Evolutionary conservation across 2,113 vertebrate species (phyloP).

Genomic region (Chamaetylas fuelleborni): DNA sequence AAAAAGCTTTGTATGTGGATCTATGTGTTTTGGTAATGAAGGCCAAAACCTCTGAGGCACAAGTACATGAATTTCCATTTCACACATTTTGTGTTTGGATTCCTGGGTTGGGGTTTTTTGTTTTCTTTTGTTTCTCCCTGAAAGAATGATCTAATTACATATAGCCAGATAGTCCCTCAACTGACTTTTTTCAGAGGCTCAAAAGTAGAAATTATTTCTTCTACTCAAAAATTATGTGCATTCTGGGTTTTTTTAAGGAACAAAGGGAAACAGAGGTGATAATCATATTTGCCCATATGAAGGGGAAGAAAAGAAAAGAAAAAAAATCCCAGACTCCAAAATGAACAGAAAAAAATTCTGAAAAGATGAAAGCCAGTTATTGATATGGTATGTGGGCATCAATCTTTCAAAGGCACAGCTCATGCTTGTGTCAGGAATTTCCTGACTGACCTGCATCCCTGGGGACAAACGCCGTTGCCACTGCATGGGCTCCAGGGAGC

Average conservation of each 20-base stretch:
- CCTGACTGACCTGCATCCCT: not conserved
- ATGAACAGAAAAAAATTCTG: not conserved
- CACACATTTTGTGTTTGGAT: not conserved
- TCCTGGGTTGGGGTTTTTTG: not conserved
- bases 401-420: not conserved
- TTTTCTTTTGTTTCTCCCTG: not conserved
- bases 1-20: not conserved
- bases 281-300: not conserved
- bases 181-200: not conserved
- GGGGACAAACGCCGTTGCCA: not conserved
- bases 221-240: not conserved
- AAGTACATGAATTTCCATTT: not conserved
- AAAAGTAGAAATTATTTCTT: not conserved
- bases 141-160: not conserved
- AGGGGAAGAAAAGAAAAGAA: fast-evolving
- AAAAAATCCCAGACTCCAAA: not conserved
- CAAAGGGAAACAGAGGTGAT: not conserved
- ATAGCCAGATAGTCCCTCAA: not conserved
- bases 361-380: not conserved
- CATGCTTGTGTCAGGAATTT: not conserved
- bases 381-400: not conserved
- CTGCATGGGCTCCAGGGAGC: not conserved
- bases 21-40: not conserved
- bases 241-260: not conserved
- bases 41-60: not conserved